Percentiles rank a stretch among this genome's conserved stretches.
These are phyloP conservation scores for Apis dorsata DNA, from an alignment of 1,140 invertebrate species.

Conservation along the genomic window DNA sequence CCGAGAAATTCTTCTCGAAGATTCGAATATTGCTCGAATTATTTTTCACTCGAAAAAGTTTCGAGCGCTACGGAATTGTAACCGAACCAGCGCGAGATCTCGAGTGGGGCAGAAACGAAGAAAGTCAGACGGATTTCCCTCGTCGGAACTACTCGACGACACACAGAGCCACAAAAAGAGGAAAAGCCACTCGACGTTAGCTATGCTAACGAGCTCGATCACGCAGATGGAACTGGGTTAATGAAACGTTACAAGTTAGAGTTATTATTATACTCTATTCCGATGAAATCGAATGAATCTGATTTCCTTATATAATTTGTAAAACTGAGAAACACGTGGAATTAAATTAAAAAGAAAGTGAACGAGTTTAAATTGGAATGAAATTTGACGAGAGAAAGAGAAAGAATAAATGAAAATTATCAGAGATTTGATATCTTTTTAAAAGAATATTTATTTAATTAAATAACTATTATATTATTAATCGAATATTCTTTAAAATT, in stretches of 20 bases:
- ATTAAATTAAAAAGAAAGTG: too few species aligned
- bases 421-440: too few species aligned
- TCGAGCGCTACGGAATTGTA: constrained; percentile 50
- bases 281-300: neutral
- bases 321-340: too few species aligned
- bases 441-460: too few species aligned
- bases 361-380: too few species aligned
- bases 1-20: constrained; percentile 30
- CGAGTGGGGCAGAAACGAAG: constrained; percentile 45
- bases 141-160: constrained; percentile 2
- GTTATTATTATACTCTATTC: too few species aligned
- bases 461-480: too few species aligned
- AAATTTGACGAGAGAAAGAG: too few species aligned
- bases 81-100: constrained; percentile 18
- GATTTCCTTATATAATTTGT: too few species aligned
- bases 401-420: too few species aligned
- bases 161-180: neutral
- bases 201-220: constrained; percentile 15
- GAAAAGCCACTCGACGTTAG: neutral
- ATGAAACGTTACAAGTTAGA: constrained; percentile 3
- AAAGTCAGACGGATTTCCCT: constrained; percentile 42
- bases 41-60: constrained; percentile 61
- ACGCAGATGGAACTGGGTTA: neutral
- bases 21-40: constrained; percentile 56
- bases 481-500: too few species aligned